Evolutionary conservation across 2,113 vertebrate species (phyloP), one percentile per base, ranked within the genome.

Genomic region (Misgurnus anguillicaudatus): DNA sequence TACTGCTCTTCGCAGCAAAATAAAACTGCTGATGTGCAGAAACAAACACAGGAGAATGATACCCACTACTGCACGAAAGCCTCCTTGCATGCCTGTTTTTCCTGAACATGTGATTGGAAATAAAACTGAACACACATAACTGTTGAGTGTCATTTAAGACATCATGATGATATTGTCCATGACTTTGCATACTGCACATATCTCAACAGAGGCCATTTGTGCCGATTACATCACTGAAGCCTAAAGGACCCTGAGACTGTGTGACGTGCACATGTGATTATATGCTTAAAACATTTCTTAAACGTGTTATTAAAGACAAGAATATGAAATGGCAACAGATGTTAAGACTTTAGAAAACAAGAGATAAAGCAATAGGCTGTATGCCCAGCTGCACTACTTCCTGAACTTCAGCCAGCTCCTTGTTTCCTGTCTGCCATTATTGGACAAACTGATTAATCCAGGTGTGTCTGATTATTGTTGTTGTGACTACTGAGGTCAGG

Each of bases 221-320:
- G 41, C 57, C 71, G 64, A 45, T 82, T 82, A 80, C 74, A 67
- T 82, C 76, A 77, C 69, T 42, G 71, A 74, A 68, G 53, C 81
- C 69, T 24, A 16, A 55, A 36, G 74, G 45, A 9, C 36, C 9
- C 14, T 8, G 51, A 21, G 53, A 73, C 24, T 66, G 63, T 57
- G 65, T 47, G 36, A 51, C 5, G 58, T 4, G n/a, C 24, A 51
- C 77, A 73, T 80, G 80, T 82, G 80, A 82, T 72, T 53, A 4
- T 42, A 7, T 38, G 16, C 68, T 73, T 42, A 48, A 47, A 58
- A 21, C 16, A 67, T 36, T 38, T 21, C 4, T 1, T 45, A 36
- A 38, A 61, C 53, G 5, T 41, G 3, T 57, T 55, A 39, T 72
- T 47, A 74, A 42, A 16, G 9, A 68, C 67, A 55, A n/a, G 7